phyloP scores from a whole-genome alignment of 2,113 vertebrate species.

The Istiophorus platypterus region DNA sequence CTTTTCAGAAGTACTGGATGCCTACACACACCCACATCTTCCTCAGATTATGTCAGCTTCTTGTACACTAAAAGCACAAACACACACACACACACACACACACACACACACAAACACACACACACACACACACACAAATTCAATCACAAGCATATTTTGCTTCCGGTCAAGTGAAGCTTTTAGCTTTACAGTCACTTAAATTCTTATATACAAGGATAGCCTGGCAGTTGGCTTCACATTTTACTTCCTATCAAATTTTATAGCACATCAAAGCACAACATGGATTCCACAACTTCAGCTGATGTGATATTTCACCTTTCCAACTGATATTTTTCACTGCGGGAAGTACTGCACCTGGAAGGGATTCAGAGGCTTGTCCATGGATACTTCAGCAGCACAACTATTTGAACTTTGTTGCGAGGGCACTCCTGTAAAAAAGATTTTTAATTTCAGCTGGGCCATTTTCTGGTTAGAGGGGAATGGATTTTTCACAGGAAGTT shows the following conservation, averaged over 20 bases:
- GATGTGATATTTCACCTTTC: slow-evolving; percentile 15
- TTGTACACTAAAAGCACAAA: slow-evolving; percentile 17
- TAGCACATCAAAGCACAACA: slow-evolving; percentile 20
- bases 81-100: slow-evolving; percentile 9
- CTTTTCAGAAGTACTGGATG: slow-evolving; percentile 44
- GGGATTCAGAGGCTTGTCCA: neutral
- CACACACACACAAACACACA: slow-evolving; percentile 20
- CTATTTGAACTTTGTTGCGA: neutral
- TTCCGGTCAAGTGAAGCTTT: neutral
- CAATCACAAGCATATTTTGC: slow-evolving; percentile 21
- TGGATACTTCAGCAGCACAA: neutral
- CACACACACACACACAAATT: slow-evolving; percentile 23
- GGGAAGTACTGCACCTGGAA: neutral
- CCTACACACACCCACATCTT: slow-evolving; percentile 61
- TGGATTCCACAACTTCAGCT: neutral
- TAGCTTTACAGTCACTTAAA: slow-evolving; percentile 12
- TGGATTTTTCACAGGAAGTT: neutral
- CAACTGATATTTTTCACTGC: neutral
- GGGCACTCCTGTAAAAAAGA: neutral
- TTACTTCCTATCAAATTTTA: slow-evolving; percentile 28
- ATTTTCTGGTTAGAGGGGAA: neutral
- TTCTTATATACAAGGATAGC: neutral
- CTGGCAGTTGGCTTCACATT: slow-evolving; percentile 7
- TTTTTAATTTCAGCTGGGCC: neutral
- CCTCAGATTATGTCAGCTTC: slow-evolving; percentile 61